Base-by-base conservation (phyloP, 2,797 vertebrate genomes). In the Nannoperca obscura region DNA sequence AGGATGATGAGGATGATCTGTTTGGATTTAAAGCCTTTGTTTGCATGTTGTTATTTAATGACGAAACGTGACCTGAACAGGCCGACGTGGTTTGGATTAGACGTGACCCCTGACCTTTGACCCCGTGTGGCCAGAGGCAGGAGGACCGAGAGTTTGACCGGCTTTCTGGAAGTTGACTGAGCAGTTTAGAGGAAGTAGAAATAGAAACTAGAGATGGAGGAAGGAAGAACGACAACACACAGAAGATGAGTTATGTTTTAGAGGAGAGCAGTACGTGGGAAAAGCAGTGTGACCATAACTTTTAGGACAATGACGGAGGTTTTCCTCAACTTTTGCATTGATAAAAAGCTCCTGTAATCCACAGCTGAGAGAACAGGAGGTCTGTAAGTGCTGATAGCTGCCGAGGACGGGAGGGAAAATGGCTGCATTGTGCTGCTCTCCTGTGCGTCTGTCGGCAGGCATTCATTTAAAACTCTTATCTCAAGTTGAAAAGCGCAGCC, bases 81-180 rank as follows among this genome's bases (percentile, higher is more conserved):
- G 13, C 47, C 57, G 67, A 66, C 2, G 52, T 59, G 34, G 55
- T 47, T 69, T 54, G 47, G 40, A 66, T n/a, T 59, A 52, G 78
- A 67, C 1, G 12, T 50, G 70, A 73, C 76, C 60, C 12, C 46
- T 76, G 76, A 81, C 75, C 72, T 73, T 47, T 62, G 71, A 60
- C 72, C n/a, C 57, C 3, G n/a, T 0, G 0, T 0, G 58, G 60
- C 57, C 57, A 15, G 30, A 72, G 54, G 50, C 40, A 27, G 44
- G 66, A 55, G 59, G 4, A 11, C 40, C 11, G 67, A 60, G 55
- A 74, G 68, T 38, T 54, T 2, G 65, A 81, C 40, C 12, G 78
- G 76, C 86, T n/a, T 91, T 83, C 63, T 80, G 91, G 73, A 95
- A 91, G 93, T 93, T 30, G 91, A 88, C 36, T 2, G 80, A 77